Evolutionary conservation across 2,113 vertebrate genomes (phyloP), one percentile per base, ranked within the genome.

Genomic region (Strix uralensis): DNA sequence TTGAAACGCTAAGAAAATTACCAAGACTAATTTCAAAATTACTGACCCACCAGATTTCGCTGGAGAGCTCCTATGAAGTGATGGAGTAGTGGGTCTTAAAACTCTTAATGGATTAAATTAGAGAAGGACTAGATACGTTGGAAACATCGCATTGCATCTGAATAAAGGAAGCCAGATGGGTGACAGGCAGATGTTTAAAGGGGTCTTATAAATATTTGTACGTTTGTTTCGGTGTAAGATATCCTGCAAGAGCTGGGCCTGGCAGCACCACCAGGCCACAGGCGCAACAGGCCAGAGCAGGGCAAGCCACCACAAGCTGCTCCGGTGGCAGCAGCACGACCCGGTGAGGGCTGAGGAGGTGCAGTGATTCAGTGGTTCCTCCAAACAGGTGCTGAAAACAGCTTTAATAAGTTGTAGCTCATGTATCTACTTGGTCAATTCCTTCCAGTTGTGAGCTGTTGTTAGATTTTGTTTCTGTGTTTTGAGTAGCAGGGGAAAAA

Each of bases 61-160:
- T 84, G 29, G 26, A 79, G n/a, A 70, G 27, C 34, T 29, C 38
- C 47, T 19, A 7, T 15, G 11, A 82, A 62, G 23, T 7, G 19
- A 34, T 3, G 13, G n/a, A 49, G 14, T 18, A 49, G 13, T 3
- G 3, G 11, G 38, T 72, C 57, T 82, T 72, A 63, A 38, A 85
- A 62, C 11, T 69, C 44, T 15, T 32, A 19, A 18, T 6, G 13
- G 47, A 2, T 38, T 71, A 20, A 38, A 86, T 29, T 32, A 70
- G 26, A 61, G 47, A 54, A 75, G 55, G 30, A 58, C 13, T 46
- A 61, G 36, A 5, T 38, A 25, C 2, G 26, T 9, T 71, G 36
- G 40, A 54, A 83, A 72, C 3, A 1, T 17, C 1, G 0, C 16
- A 9, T 13, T 30, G 2, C 14, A 14, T 9, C 46, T 38, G 36